Evolutionary conservation across 2,113 vertebrate genomes (phyloP), one percentile per base, ranked within the genome.

Genomic region (Rhagologus leucostigma): DNA sequence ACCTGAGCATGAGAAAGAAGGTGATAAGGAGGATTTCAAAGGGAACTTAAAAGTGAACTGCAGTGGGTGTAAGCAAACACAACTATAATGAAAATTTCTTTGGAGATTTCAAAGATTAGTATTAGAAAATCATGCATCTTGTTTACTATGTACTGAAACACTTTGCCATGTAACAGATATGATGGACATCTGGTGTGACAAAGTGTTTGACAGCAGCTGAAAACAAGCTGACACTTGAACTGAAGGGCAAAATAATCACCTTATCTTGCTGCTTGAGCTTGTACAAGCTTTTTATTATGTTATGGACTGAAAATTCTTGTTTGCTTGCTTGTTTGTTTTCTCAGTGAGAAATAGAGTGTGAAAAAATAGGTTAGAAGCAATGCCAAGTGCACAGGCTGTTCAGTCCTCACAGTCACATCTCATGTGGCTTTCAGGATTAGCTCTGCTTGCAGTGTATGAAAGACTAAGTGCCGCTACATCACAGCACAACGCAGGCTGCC

Each of bases 261-360:
- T 69, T 91, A 71, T 89, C 62, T 89, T 49, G 57, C 41, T 75
- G 42, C n/a, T 82, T 73, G 77, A 91, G 74, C 18, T 56, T 79
- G 19, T 87, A 82, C 69, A 94, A 91, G 49, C 15, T 56, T 44
- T 92, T 92, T 71, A 60, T 91, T 94, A 59, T 33, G 60, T 78
- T 84, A 62, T 12, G 23, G 37, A 71, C 49, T 27, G 44, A 95
- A 92, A 91, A 89, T 41, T 81, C 65, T 65, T 87, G 60, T 86
- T 90, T 93, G 46, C 59, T 74, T 90, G 42, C 44, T 85, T 90
- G 67, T 80, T 96, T 84, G 41, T 90, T 96, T 94, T 93, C 60
- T 94, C 77, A 84, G 14, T 75, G 52, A 89, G 84, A 92, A 93
- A 91, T 17, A 84, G 42, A 64, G 18, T 78, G 84, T 84, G 77